phyloP scores from a whole-genome alignment of 2,113 vertebrate genomes.

The Kryptolebias marmoratus region DNA sequence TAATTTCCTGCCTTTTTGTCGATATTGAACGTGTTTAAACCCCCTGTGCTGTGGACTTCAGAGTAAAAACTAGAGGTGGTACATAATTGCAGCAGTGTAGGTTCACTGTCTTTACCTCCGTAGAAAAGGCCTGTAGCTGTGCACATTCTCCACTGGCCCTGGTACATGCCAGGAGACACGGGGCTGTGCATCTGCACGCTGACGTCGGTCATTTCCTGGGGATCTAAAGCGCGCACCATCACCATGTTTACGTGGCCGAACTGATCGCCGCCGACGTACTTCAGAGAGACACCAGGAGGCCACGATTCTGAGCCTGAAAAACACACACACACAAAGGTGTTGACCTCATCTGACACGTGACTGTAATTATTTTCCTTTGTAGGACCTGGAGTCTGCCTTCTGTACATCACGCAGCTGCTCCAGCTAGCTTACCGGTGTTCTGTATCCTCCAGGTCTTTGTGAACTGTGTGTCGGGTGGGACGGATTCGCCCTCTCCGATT shows the following conservation, averaged over 20 bases:
- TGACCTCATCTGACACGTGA: not conserved
- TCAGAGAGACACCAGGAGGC: constrained; percentile 97
- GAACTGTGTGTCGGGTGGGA: constrained; percentile 95
- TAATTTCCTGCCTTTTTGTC: no score
- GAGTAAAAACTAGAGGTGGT: no score
- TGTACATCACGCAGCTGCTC: not conserved
- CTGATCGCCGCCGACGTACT: constrained; percentile 97
- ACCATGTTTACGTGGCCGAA: constrained; percentile 99
- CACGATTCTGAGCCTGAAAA: constrained; percentile 91
- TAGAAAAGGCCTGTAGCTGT: constrained; percentile 96
- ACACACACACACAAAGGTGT: constrained; percentile 40
- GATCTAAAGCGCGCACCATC: constrained; percentile 93
- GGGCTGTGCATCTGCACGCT: constrained; percentile 99
- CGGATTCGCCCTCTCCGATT: constrained; percentile 96
- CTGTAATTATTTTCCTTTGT: not conserved
- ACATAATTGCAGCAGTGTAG: not conserved
- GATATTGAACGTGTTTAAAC: no score
- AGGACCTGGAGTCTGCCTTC: not conserved
- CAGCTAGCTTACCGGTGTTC: constrained; percentile 88
- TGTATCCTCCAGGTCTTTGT: constrained; percentile 99
- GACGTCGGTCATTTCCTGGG: constrained; percentile 94
- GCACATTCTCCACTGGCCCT: constrained; percentile 99
- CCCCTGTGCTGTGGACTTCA: no score
- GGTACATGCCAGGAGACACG: constrained; percentile 94
- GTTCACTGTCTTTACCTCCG: constrained; percentile 86